These are phyloP conservation scores for Trogon melanurus DNA, from an alignment of 2,113 vertebrate species.

Conservation along the genomic window DNA sequence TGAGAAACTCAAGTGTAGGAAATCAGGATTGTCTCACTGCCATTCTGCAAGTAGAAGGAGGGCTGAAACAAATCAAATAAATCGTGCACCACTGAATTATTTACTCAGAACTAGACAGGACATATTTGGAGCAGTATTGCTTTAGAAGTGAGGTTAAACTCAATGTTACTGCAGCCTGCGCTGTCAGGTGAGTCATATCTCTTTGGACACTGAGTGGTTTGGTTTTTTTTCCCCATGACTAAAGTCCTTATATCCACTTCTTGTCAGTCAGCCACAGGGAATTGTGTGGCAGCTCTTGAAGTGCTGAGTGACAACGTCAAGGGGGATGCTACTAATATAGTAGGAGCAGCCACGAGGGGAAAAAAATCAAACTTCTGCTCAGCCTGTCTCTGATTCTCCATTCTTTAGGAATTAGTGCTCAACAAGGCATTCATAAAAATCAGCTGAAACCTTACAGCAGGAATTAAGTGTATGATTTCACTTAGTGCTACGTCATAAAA, in stretches of 20 bases:
- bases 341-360: rapidly evolving
- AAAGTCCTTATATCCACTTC: neutral
- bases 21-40: neutral
- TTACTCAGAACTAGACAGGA: neutral
- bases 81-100: neutral
- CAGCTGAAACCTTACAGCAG: neutral
- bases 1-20: neutral
- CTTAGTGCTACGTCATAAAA: neutral
- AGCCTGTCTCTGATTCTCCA: neutral
- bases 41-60: neutral
- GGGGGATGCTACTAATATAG: neutral
- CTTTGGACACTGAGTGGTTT: neutral
- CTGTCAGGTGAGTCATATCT: neutral
- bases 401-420: neutral
- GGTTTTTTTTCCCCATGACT: neutral
- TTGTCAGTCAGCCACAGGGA: neutral
- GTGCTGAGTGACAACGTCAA: neutral
- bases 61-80: neutral
- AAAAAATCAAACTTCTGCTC: neutral
- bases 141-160: neutral
- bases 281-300: neutral
- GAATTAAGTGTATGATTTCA: neutral
- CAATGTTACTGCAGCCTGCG: neutral
- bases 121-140: neutral
- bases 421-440: neutral